Evolutionary conservation across 2,797 vertebrate genomes (phyloP), one percentile per base, ranked within the genome.

Genomic region (Enteromius paludinosus): DNA sequence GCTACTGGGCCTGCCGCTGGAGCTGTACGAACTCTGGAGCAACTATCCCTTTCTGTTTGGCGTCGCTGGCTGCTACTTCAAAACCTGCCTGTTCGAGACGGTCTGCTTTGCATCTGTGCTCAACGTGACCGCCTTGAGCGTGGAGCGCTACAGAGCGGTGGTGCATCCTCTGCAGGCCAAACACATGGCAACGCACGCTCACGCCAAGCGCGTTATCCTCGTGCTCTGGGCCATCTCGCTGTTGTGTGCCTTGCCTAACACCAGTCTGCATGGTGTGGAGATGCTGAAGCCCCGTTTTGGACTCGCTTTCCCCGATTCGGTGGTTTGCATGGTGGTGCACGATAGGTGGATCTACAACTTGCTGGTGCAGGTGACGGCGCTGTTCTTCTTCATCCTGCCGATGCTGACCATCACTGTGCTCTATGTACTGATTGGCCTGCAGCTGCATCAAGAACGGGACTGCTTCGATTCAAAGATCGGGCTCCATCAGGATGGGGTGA

Each of bases 41-140:
- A 95, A 95, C 86, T 95, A 95, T 83, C 95, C 94, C 0, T 95
- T 94, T 84, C 87, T 93, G 65, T 85, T 95, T 0, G 94, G 94
- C 28, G 72, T 84, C 30, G 91, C 86, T 0, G 94, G 94, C n/a
- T 95, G 95, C 88, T 93, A 92, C 86, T 95, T 95, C 79, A 94
- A 93, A 81, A 95, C 89, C 12, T 95, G 94, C 80, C 92, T 95
- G 56, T 95, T 95, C 14, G 94, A 95, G 86, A 94, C 90, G 0
- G 94, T 95, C 68, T 95, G 94, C 84, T 94, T 95, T 4, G 95
- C 94, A 7, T 95, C 95, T 0, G 89, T 95, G 69, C 92, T 95
- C 43, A 95, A 94, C 2, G 92, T 95, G 28, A 95, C 93, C 0
- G 94, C 93, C 0, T 91, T 95, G 65, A 95, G 95, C 3, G 88